Conservation (phyloP, 2,797 vertebrate genomes). For the Myripristis murdjan region DNA sequence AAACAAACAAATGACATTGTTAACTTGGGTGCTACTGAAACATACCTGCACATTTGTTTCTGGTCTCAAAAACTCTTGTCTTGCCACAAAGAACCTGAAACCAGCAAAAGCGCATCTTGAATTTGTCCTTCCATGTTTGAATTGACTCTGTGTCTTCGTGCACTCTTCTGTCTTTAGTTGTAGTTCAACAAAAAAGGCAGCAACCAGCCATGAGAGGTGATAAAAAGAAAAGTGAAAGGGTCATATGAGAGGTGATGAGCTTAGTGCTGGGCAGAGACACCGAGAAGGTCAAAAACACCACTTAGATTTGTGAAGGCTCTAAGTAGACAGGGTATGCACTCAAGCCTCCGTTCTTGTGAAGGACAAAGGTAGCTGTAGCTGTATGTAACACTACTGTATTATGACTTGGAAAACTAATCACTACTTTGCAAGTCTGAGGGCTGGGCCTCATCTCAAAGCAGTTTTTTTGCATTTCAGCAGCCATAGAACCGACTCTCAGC, state of each 20-base stretch:
- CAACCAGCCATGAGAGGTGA: slow-evolving; percentile 16
- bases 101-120: background rate
- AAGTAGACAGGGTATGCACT: slow-evolving; percentile 58
- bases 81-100: background rate
- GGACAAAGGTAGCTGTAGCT: slow-evolving; percentile 33
- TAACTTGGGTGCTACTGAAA: too few relatives aligned
- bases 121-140: background rate
- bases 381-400: too few relatives aligned
- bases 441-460: too few relatives aligned
- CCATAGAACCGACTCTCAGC: too few relatives aligned
- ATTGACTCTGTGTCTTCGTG: slow-evolving; percentile 11
- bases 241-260: slow-evolving; percentile 43
- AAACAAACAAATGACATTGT: too few relatives aligned
- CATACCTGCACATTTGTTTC: too few relatives aligned
- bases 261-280: slow-evolving; percentile 43
- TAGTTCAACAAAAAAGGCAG: slow-evolving; percentile 33
- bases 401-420: too few relatives aligned
- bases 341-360: slow-evolving; percentile 39
- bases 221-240: background rate
- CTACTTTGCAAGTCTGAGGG: too few relatives aligned
- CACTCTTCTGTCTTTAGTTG: slow-evolving; percentile 22
- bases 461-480: too few relatives aligned
- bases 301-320: slow-evolving; percentile 52
- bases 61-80: background rate
- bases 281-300: slow-evolving; percentile 63